Conservation (phyloP, 1,140 invertebrate genomes). For the Dendrolimus punctatus region DNA sequence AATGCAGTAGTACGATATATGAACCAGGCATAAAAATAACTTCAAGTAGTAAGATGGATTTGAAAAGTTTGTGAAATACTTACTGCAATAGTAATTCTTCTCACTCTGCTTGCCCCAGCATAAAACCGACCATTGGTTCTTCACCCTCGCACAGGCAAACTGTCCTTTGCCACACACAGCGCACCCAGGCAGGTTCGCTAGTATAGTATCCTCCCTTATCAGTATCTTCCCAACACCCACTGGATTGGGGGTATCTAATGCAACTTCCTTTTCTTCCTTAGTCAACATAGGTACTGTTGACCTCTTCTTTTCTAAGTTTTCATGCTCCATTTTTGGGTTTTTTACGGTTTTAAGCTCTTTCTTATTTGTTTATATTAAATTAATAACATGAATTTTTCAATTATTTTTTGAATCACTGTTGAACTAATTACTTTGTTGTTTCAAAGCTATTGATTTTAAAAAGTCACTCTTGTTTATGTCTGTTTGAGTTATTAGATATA, state of each 20-base stretch:
- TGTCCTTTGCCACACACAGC: constrained; percentile 45
- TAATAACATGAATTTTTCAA: neutral
- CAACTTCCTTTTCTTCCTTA: constrained; percentile 34
- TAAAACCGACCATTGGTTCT: constrained; percentile 50
- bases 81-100: constrained; percentile 56
- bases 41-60: neutral
- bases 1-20: no score
- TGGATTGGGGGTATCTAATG: constrained; percentile 21
- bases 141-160: constrained; percentile 49
- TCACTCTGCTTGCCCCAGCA: constrained; percentile 55
- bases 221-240: constrained; percentile 42
- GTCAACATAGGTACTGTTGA: constrained; percentile 36
- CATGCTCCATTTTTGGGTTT: constrained; percentile 38
- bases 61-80: constrained; percentile 26
- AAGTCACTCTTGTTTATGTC: no score
- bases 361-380: neutral
- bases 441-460: no score
- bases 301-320: constrained; percentile 31
- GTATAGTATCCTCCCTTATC: constrained; percentile 54
- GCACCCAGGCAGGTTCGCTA: constrained; percentile 43
- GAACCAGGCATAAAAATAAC: no score
- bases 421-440: no score
- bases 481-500: no score
- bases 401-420: no score
- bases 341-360: neutral